Conservation (phyloP, 1,140 invertebrate genomes). For the Rhagoletis zephyria region DNA sequence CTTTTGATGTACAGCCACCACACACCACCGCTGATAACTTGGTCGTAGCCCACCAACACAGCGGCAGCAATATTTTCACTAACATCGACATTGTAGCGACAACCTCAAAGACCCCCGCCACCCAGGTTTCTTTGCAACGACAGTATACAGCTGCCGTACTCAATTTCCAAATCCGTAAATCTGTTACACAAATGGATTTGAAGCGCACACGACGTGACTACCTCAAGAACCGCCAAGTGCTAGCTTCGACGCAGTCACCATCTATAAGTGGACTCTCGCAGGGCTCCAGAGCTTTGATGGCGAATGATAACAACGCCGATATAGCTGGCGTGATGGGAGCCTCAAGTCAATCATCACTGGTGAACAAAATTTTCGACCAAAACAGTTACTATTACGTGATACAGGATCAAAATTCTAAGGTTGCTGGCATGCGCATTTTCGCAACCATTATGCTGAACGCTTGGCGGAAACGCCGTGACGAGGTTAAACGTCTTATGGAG, state of each 20-base stretch:
- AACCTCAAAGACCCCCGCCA: background rate
- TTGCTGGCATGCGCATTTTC: slow-evolving; percentile 67
- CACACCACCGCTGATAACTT: background rate
- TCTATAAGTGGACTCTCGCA: background rate
- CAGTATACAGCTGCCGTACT: slow-evolving; percentile 63
- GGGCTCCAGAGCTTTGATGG: slow-evolving; percentile 53
- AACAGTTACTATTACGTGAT: slow-evolving; percentile 50
- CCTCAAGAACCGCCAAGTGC: slow-evolving; percentile 20
- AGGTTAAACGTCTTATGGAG: slow-evolving; percentile 62
- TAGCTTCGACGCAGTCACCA: background rate
- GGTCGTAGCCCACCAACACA: background rate
- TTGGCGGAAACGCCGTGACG: slow-evolving; percentile 65
- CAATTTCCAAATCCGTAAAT: slow-evolving; percentile 65
- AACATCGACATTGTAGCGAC: background rate
- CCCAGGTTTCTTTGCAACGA: slow-evolving; percentile 61
- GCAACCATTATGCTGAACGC: slow-evolving; percentile 67
- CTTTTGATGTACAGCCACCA: background rate
- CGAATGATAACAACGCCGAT: slow-evolving; percentile 16
- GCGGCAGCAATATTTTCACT: background rate
- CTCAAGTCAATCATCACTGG: slow-evolving; percentile 53
- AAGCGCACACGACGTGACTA: slow-evolving; percentile 63
- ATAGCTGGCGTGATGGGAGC: slow-evolving; percentile 48
- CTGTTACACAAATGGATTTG: slow-evolving; percentile 69
- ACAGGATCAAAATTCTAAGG: slow-evolving; percentile 25
- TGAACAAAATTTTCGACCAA: slow-evolving; percentile 54